phyloP scores from a whole-genome alignment of 1,140 invertebrate species.

The Bombyx mandarina region DNA sequence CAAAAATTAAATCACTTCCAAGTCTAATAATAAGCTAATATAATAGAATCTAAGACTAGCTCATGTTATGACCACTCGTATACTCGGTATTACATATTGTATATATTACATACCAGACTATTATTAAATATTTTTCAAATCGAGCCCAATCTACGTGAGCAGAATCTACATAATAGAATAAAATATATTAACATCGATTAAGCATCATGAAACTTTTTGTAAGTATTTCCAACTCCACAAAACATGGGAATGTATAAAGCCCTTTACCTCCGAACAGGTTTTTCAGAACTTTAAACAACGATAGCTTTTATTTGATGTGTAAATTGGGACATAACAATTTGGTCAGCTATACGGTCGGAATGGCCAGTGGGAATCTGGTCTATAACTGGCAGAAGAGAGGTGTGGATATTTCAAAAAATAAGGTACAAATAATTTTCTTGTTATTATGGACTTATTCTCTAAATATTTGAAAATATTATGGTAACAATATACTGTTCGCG shows the following conservation, averaged over 20 bases:
- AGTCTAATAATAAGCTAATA: too few relatives aligned
- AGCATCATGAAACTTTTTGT: neutral
- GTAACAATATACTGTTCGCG: neutral
- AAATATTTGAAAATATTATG: neutral
- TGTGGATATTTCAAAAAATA: slow-evolving; percentile 1
- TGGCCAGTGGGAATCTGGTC: neutral
- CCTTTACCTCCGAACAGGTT: neutral
- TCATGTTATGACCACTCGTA: too few relatives aligned
- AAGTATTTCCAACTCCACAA: neutral
- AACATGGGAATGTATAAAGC: neutral
- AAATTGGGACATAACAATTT: neutral
- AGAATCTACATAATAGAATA: too few relatives aligned
- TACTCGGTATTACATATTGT: too few relatives aligned
- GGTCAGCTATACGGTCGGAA: slow-evolving; percentile 1
- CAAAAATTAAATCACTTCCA: too few relatives aligned
- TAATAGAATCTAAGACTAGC: too few relatives aligned
- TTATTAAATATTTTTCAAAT: too few relatives aligned
- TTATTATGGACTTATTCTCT: neutral
- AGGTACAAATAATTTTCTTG: neutral
- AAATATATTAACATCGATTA: neutral
- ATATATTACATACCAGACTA: too few relatives aligned
- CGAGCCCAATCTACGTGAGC: too few relatives aligned
- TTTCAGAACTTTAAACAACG: neutral
- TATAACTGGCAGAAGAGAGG: neutral
- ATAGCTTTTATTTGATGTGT: neutral